Base-by-base conservation (phyloP, 2,797 vertebrate genomes). In the Agapornis canus region DNA sequence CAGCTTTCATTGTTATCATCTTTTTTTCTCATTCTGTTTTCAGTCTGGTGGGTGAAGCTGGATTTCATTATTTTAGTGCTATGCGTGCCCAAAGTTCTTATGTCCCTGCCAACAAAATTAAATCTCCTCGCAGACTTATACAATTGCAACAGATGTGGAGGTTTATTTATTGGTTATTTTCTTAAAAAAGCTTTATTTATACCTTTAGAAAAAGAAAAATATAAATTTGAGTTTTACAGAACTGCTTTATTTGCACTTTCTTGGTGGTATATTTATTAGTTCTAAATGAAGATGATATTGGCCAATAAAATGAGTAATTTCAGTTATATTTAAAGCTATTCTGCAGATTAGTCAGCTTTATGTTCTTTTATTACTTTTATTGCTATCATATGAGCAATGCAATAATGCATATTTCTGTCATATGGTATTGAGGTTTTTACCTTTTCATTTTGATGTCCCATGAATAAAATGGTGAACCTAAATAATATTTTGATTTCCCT, bases 11-110 rank as follows among this genome's bases (percentile, higher is more conserved):
- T 97, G 69, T 95, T 94, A 84, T 92, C 35, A 20, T 94, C 22
- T 16, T 19, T 37, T 68, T 49, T 65, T 71, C 16, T 25, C 21
- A 43, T 61, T 68, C 70, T 25, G 43, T 75, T 32, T 27, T 40
- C 1, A 22, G 73, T 94, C 49, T 49, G 60, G 63, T 81, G 88
- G 60, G 20, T 72, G 61, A 95, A 97, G 95, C 96, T 97, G 96
- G 82, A 57, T 96, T 97, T 95, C 82, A 94, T 97, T 97, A 96
- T 77, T 92, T 52, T 49, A 90, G 63, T 27, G 21, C 35, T 82
- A 18, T 89, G 48, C 37, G 32, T 87, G 66, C 90, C 86, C 92
- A 39, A 82, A 96, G 70, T 93, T 83, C 84, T 93, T 45, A 39
- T 35, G 43, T 75, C 64, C 37, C 60, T 96, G 94, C 94, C 94